Evolutionary conservation across 2,797 vertebrate genomes (phyloP).

Genomic region (Chloroceryle inda): DNA sequence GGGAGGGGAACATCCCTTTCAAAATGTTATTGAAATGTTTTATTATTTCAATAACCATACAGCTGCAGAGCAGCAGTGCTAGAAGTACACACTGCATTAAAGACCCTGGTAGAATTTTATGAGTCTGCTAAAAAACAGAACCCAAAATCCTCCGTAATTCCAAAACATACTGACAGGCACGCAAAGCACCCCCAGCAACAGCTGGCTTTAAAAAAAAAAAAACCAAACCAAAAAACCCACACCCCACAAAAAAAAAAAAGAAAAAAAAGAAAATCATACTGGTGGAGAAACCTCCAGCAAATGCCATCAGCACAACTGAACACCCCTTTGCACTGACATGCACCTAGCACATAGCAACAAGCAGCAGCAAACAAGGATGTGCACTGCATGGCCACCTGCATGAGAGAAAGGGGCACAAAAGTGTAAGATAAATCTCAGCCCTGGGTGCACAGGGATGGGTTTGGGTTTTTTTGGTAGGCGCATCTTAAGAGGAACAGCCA

Average conservation of each 20-base stretch:
- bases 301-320: not conserved
- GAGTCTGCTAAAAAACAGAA: slow-evolving; percentile 60
- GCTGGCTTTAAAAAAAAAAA: not conserved
- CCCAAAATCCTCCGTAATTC: slow-evolving; percentile 16
- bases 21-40: slow-evolving; percentile 71
- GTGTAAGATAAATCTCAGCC: not conserved
- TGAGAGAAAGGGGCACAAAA: not conserved
- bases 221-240: not conserved
- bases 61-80: slow-evolving; percentile 68
- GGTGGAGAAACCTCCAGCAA: not conserved
- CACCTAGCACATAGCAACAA: not conserved
- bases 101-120: slow-evolving; percentile 51
- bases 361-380: not conserved
- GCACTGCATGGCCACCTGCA: not conserved
- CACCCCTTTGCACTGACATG: not conserved
- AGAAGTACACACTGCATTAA: slow-evolving; percentile 30
- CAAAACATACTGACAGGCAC: not conserved
- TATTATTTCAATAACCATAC: slow-evolving; percentile 69
- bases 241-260: too few relatives aligned
- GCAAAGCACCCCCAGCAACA: not conserved
- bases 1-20: slow-evolving; percentile 62
- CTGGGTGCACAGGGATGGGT: rapidly evolving
- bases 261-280: not conserved
- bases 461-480: not conserved
- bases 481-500: not conserved